Evolutionary conservation across 2,113 vertebrate genomes (phyloP).

Genomic region (Hystrix brachyura): DNA sequence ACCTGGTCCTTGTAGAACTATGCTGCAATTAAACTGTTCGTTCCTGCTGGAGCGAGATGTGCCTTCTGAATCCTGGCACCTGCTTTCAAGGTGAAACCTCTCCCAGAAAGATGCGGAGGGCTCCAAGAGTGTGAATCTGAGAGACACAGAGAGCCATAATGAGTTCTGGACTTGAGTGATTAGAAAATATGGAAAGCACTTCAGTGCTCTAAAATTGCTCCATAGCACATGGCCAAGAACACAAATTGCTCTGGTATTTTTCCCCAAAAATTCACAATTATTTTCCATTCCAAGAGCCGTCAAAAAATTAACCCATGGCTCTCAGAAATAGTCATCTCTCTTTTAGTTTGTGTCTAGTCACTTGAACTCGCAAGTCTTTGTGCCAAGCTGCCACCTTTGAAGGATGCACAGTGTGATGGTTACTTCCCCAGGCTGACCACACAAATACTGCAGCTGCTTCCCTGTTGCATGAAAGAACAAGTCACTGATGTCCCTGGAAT

Average conservation of each 20-base stretch:
- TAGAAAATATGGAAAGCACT: conserved; percentile 50
- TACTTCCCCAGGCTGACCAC: neutral
- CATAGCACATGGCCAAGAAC: conserved; percentile 61
- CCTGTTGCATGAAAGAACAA: neutral
- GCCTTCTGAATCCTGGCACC: conserved; percentile 36
- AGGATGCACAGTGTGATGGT: neutral
- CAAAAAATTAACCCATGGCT: conserved; percentile 64
- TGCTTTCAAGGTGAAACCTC: conserved; percentile 72
- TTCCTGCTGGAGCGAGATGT: conserved; percentile 59
- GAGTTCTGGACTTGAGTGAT: conserved; percentile 56
- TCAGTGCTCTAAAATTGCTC: conserved; percentile 72
- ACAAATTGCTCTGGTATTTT: conserved; percentile 71
- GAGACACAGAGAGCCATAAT: conserved; percentile 39
- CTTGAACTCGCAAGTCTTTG: conserved; percentile 38
- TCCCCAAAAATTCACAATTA: conserved; percentile 67
- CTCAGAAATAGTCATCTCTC: conserved; percentile 66
- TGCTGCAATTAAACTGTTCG: conserved; percentile 63
- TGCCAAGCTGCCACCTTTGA: conserved; percentile 68
- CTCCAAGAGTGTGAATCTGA: conserved; percentile 26
- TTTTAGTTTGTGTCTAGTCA: conserved; percentile 71
- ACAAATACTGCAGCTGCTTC: neutral
- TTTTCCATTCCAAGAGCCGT: conserved; percentile 70
- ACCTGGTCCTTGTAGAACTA: neutral
- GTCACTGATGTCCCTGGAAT: neutral
- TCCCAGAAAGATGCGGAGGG: conserved; percentile 31